A percentile compares a stretch with the other conserved stretches of the same genome.
Evolutionary conservation across 2,113 vertebrate species (phyloP).

Genomic region (Toxostoma redivivum): DNA sequence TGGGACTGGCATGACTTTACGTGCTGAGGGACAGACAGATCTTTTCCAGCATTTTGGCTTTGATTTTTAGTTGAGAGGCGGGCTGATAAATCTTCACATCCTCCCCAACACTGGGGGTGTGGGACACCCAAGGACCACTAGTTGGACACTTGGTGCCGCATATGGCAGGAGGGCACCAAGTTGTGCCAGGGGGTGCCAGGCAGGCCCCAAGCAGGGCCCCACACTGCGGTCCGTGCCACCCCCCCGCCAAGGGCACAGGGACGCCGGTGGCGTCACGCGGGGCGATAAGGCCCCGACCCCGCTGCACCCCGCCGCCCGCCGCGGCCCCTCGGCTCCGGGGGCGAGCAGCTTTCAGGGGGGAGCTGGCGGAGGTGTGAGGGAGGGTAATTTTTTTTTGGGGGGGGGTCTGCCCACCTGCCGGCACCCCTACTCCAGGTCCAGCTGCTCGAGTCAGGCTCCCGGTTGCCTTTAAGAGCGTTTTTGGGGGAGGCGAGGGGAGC

Average conservation of each 20-base stretch:
- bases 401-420: not conserved
- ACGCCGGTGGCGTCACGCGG: not conserved
- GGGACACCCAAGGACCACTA: not conserved
- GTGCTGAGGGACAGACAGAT: not conserved
- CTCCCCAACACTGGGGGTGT: not conserved
- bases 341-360: not conserved
- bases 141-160: accelerated
- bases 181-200: not conserved
- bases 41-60: not conserved
- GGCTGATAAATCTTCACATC: not conserved
- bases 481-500: constrained; percentile 47
- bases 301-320: not conserved
- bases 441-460: not conserved
- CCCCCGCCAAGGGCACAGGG: constrained; percentile 18
- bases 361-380: not conserved
- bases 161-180: not conserved
- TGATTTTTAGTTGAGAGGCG: not conserved
- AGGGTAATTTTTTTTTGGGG: not conserved
- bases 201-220: constrained; percentile 27
- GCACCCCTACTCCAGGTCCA: not conserved
- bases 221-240: not conserved
- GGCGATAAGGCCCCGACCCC: constrained; percentile 40
- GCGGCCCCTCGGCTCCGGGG: not conserved
- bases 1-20: not conserved
- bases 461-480: constrained; percentile 62